Evolutionary conservation across 2,113 vertebrate genomes (phyloP).

Genomic region (Hippocampus comes): DNA sequence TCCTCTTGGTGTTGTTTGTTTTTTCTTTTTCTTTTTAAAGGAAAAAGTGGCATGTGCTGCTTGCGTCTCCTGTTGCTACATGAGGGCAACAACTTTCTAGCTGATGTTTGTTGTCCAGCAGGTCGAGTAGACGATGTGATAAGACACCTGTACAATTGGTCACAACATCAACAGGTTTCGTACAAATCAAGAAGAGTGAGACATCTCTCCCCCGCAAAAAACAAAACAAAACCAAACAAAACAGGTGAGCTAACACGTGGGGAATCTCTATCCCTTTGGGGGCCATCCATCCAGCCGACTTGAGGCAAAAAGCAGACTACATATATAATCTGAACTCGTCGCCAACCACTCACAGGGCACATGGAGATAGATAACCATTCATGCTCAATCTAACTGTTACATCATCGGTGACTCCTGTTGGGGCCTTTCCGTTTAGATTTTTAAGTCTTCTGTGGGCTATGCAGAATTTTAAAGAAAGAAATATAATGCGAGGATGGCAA

Average conservation of each 20-base stretch:
- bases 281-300: neutral
- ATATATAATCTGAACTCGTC: neutral
- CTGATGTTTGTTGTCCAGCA: constrained; percentile 26
- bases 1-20: constrained; percentile 13
- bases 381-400: neutral
- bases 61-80: constrained; percentile 54
- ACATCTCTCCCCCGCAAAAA: neutral
- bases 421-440: neutral
- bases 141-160: constrained; percentile 1
- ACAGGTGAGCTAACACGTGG: neutral
- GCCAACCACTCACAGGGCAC: neutral
- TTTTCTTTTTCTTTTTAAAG: constrained; percentile 21
- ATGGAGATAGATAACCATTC: neutral
- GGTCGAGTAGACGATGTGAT: constrained; percentile 9
- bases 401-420: neutral
- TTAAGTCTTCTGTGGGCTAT: neutral
- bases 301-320: neutral
- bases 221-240: neutral
- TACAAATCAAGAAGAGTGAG: neutral
- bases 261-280: neutral
- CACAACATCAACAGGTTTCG: constrained; percentile 1
- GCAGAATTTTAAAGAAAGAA: neutral
- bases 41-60: constrained; percentile 67
- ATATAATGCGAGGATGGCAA: neutral
- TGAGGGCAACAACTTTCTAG: constrained; percentile 38